These are phyloP conservation scores for Malurus cyaneus DNA, from an alignment of 2,113 vertebrate genomes.

Conservation along the genomic window DNA sequence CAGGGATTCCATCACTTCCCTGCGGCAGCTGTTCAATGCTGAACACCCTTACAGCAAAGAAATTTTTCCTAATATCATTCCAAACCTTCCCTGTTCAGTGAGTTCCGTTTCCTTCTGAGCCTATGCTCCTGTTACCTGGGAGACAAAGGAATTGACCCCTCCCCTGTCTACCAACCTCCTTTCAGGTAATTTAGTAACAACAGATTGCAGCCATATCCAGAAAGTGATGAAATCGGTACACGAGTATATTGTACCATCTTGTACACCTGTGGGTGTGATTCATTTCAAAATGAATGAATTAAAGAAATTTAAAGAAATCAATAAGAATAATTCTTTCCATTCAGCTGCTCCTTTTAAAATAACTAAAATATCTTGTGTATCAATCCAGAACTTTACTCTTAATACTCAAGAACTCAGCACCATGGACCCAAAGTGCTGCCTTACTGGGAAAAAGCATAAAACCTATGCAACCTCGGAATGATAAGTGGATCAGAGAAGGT, in stretches of 20 bases:
- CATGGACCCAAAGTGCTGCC: background rate
- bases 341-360: background rate
- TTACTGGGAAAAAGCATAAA: background rate
- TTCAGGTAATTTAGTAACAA: background rate
- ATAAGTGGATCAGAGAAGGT: background rate
- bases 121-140: background rate
- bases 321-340: background rate
- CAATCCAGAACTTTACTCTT: background rate
- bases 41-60: background rate
- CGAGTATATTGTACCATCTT: background rate
- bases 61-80: background rate
- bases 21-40: background rate
- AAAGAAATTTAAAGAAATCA: too few relatives aligned
- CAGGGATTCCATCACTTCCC: background rate
- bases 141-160: background rate
- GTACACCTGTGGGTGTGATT: background rate
- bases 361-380: background rate
- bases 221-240: background rate
- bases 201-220: background rate
- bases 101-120: background rate
- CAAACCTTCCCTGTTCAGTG: background rate
- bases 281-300: background rate
- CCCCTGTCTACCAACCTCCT: background rate
- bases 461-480: background rate
- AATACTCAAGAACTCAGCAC: background rate